These are phyloP conservation scores for Gnathonemus echidnorhynchus DNA, from an alignment of 2,113 vertebrate genomes.

Conservation along the genomic window DNA sequence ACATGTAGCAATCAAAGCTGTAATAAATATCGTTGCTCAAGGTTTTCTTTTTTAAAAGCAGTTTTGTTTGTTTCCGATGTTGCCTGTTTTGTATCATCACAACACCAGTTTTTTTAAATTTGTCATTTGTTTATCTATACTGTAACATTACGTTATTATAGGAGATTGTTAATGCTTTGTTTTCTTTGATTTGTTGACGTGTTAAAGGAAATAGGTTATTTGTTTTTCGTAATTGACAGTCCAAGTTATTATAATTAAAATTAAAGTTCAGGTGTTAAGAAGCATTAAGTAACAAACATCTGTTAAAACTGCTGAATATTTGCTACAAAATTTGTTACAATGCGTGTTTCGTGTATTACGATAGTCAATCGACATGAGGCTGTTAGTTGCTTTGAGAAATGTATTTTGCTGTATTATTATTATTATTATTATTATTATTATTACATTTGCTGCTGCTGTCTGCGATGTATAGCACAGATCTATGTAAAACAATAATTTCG, in stretches of 20 bases:
- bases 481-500: background rate
- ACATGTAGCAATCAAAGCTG: background rate
- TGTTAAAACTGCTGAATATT: background rate
- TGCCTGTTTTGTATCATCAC: background rate
- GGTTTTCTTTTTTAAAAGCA: background rate
- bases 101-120: background rate
- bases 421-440: background rate
- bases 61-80: background rate
- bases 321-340: background rate
- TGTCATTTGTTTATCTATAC: background rate
- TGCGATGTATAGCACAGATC: background rate
- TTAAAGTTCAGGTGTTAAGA: background rate
- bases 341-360: background rate
- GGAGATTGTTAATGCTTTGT: background rate
- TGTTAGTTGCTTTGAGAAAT: background rate
- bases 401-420: background rate
- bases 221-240: background rate
- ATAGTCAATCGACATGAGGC: background rate
- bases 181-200: background rate
- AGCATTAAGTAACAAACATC: background rate
- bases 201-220: background rate
- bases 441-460: background rate
- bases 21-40: background rate
- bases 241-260: background rate
- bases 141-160: background rate